Percentiles rank a stretch among this genome's conserved stretches.
phyloP scores from a whole-genome alignment of 1,140 invertebrate genomes.

The Ptiloglossa arizonensis region DNA sequence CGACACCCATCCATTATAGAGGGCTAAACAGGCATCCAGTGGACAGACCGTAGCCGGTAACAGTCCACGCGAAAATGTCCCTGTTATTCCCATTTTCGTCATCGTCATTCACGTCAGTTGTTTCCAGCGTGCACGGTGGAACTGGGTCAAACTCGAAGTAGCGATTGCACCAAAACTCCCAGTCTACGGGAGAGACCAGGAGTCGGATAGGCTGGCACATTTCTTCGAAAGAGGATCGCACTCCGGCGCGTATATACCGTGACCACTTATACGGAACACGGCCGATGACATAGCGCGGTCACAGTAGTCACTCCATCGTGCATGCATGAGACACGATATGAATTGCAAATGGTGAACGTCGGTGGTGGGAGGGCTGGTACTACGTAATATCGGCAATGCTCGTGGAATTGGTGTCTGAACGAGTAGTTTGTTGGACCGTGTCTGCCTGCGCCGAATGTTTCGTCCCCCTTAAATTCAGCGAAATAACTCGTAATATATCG shows the following conservation, averaged over 20 bases:
- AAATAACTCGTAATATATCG: slow-evolving; percentile 30
- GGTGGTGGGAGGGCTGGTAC: slow-evolving; percentile 24
- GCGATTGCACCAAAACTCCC: slow-evolving; percentile 23
- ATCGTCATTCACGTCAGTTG: slow-evolving; percentile 25
- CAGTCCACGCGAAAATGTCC: slow-evolving; percentile 11
- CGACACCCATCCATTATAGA: background rate
- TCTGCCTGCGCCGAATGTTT: slow-evolving; percentile 19
- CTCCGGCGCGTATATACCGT: slow-evolving; percentile 25
- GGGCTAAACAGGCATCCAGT: background rate
- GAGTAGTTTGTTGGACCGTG: slow-evolving; percentile 61
- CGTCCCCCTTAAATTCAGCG: slow-evolving; percentile 46
- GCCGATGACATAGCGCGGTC: slow-evolving; percentile 62
- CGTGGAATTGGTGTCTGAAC: slow-evolving; percentile 54
- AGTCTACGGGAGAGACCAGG: slow-evolving; percentile 1
- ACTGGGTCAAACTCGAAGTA: slow-evolving; percentile 50
- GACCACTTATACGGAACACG: slow-evolving; percentile 60
- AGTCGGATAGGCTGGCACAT: slow-evolving; percentile 24
- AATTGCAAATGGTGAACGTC: slow-evolving; percentile 64
- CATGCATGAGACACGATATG: slow-evolving; percentile 69
- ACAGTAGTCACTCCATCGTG: slow-evolving; percentile 67
- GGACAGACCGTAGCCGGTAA: background rate
- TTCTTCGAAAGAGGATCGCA: slow-evolving; percentile 51
- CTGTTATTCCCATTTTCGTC: slow-evolving; percentile 27
- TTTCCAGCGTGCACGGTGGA: slow-evolving; percentile 22
- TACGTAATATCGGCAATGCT: slow-evolving; percentile 61